A percentile compares a stretch with the other conserved stretches of the same genome.
phyloP scores from a whole-genome alignment of 2,797 vertebrate genomes.

The Glyptemys insculpta region DNA sequence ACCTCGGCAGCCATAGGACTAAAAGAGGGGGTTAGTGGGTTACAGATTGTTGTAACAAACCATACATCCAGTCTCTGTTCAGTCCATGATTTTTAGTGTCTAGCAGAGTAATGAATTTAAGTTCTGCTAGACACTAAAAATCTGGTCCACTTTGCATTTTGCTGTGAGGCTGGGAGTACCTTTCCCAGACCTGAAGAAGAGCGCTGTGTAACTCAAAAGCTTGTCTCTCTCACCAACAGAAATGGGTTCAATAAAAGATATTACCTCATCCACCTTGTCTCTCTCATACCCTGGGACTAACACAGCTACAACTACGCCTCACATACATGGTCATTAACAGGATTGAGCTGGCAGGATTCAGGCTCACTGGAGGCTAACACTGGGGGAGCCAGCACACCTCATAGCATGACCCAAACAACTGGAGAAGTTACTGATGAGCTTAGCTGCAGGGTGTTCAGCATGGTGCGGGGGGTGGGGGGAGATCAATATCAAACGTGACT shows the following conservation, averaged over 20 bases:
- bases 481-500: neutral
- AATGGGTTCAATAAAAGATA: neutral
- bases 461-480: no score
- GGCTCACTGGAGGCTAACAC: neutral
- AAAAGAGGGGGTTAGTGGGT: neutral
- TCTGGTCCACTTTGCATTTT: neutral
- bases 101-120: neutral
- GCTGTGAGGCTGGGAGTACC: neutral
- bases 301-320: neutral
- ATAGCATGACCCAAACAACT: neutral
- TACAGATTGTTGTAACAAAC: neutral
- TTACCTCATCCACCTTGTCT: no score
- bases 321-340: neutral
- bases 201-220: neutral
- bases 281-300: no score
- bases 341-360: neutral
- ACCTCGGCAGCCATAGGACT: neutral
- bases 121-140: neutral
- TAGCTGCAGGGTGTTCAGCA: neutral
- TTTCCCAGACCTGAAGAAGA: neutral
- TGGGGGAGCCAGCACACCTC: neutral
- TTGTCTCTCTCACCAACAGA: neutral
- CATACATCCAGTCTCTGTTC: neutral
- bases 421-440: neutral
- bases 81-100: neutral